phyloP scores from a whole-genome alignment of 2,797 vertebrate species.

The Lithobates pipiens region DNA sequence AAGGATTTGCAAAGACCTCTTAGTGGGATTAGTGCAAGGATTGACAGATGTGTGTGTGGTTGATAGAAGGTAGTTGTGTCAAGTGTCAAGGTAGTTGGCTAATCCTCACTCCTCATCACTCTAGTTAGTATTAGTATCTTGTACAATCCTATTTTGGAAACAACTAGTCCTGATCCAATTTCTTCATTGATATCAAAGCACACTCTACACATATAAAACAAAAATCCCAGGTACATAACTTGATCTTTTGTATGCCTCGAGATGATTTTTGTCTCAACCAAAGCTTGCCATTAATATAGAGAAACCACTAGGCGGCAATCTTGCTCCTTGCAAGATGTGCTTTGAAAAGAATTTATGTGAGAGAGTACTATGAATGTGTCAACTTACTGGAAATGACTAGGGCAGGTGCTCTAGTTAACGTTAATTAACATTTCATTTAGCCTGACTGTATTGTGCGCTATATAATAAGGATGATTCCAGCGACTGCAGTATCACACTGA shows the following conservation, averaged over 20 bases:
- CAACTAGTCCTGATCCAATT: too few species aligned
- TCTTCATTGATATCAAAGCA: too few species aligned
- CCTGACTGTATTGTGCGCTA: constrained; percentile 25
- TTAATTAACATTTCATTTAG: constrained; percentile 54
- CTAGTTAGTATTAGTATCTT: too few species aligned
- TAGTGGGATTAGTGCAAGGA: neutral
- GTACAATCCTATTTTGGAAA: too few species aligned
- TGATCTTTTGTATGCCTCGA: neutral
- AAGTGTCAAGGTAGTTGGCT: too few species aligned
- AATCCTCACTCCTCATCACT: too few species aligned
- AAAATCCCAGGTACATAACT: neutral
- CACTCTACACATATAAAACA: neutral
- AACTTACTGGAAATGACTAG: constrained; percentile 56
- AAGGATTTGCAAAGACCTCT: neutral
- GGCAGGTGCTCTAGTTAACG: constrained; percentile 49
- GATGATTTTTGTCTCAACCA: neutral
- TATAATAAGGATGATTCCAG: constrained; percentile 30
- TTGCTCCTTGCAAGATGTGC: constrained; percentile 33
- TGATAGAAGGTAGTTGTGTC: too few species aligned
- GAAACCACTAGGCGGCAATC: constrained; percentile 43
- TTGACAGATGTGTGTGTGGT: neutral
- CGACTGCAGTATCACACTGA: neutral
- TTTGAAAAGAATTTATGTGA: neutral
- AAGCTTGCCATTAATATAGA: neutral
- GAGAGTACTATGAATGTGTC: constrained; percentile 16